phyloP scores from a whole-genome alignment of 2,113 vertebrate genomes.

The Psettodes erumei region DNA sequence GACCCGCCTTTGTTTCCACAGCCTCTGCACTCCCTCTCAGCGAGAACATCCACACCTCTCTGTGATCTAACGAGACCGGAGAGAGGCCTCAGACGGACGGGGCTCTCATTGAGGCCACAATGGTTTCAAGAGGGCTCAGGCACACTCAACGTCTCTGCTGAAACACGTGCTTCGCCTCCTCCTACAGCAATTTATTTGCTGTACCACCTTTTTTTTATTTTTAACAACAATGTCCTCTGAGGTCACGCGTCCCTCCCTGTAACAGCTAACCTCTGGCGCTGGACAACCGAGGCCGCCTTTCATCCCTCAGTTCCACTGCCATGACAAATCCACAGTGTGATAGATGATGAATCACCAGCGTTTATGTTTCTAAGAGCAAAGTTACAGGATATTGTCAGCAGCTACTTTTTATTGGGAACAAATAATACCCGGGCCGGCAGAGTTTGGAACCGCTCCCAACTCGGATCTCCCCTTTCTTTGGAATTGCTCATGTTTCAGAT shows the following conservation, averaged over 20 bases:
- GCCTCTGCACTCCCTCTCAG: conserved; percentile 37
- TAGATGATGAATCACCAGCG: conserved; percentile 57
- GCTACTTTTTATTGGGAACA: conserved; percentile 74
- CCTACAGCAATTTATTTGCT: conserved; percentile 9
- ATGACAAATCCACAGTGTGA: conserved; percentile 35
- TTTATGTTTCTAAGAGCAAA: conserved; percentile 40
- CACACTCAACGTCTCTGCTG: conserved; percentile 9
- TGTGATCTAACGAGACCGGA: conserved; percentile 39
- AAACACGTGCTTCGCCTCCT: conserved; percentile 13
- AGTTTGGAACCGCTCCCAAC: conserved; percentile 65
- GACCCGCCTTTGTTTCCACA: conserved; percentile 62
- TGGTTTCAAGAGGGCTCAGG: conserved; percentile 21
- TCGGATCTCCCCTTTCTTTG: conserved; percentile 49
- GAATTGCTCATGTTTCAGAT: conserved; percentile 75
- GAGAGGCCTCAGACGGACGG: conserved; percentile 26
- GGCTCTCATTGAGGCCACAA: conserved; percentile 34
- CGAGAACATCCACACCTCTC: conserved; percentile 62
- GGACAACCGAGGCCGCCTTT: conserved; percentile 7
- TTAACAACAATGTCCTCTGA: conserved; percentile 42
- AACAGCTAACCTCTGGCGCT: conserved; percentile 11
- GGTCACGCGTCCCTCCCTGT: conserved; percentile 1
- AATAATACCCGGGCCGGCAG: conserved; percentile 58
- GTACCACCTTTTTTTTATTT: background rate
- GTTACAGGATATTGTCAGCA: conserved; percentile 70
- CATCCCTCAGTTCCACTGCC: conserved; percentile 3